Evolutionary conservation across 2,113 vertebrate genomes (phyloP), one percentile per base, ranked within the genome.

Genomic region (Brachirus orientalis): DNA sequence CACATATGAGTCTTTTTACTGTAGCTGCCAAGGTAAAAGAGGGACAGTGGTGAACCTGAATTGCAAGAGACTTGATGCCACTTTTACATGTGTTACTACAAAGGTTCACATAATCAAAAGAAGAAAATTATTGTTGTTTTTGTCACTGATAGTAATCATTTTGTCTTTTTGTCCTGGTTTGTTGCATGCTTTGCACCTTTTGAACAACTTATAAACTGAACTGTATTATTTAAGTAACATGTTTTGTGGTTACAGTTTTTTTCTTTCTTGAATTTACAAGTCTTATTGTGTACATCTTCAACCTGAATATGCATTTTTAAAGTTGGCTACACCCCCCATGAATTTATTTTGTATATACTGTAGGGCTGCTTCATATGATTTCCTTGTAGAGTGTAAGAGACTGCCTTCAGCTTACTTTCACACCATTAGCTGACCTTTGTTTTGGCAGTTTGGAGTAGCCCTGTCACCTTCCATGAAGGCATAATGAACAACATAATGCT

Each of bases 391-490:
- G 10, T 44, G 6, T 44, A n/a, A 16, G 43, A 44, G 43, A 44
- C n/a, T 5, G 4, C 43, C 43, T 35, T 52, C 50, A n/a, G n/a
- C n/a, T n/a, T n/a, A 63, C 51, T 3, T 37, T 62, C 47, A 55
- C 50, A 69, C 63, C 57, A 35, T 71, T 51, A 48, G 59, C 54
- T 83, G 12, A 19, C 59, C 58, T 68, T 67, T 10, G 79, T 77
- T 83, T 78, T 2, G 37, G 86, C 84, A 72, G 71, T 82, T 86
- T 85, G 81, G 85, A 87, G 88, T 83, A 72, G 63, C 74, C 60
- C 74, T 73, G 79, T 91, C 86, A 88, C 92, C 92, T 93, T 93
- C 92, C 86, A 89, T 93, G 92, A 93, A 93, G 92, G 92, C 83
- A 69, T 61, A 80, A 62, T 17, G 40, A 83, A 79, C 80, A 89